Conservation (phyloP, 2,113 vertebrate species). For the Hippolais icterina region DNA sequence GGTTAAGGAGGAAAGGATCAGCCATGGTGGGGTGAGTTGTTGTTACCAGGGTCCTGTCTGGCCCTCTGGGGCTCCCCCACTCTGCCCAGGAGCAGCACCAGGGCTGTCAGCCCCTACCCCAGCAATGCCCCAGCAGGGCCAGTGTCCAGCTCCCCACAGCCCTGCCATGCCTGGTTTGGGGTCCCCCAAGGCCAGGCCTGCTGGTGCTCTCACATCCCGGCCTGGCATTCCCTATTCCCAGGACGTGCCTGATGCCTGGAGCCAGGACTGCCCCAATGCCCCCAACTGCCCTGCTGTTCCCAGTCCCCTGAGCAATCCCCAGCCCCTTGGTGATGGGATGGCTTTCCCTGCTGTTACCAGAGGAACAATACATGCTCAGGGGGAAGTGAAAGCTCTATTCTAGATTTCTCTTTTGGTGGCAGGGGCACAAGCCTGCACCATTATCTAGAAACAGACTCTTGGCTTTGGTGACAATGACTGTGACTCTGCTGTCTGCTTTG, state of each 20-base stretch:
- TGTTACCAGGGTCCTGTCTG: not conserved
- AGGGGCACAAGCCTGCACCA: not conserved
- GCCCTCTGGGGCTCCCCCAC: fast-evolving
- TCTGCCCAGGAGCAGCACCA: not conserved
- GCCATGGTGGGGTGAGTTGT: too few species aligned
- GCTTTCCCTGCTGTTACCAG: not conserved
- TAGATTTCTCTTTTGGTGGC: not conserved
- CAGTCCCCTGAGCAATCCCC: fast-evolving
- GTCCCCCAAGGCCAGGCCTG: fast-evolving
- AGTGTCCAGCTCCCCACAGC: not conserved
- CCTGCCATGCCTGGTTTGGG: fast-evolving
- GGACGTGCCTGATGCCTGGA: fast-evolving
- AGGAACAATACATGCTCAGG: fast-evolving
- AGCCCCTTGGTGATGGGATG: not conserved
- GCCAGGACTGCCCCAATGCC: not conserved
- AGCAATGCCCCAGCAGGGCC: not conserved
- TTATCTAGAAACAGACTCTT: not conserved
- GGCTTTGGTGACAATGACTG: not conserved
- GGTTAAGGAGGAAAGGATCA: not conserved
- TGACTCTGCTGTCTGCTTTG: not conserved
- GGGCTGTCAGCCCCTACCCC: not conserved
- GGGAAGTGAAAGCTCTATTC: not conserved
- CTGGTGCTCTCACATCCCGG: not conserved
- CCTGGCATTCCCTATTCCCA: too few species aligned
- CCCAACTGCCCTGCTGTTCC: fast-evolving